Conservation (phyloP, 2,113 vertebrate species). For the Oncorhynchus keta region DNA sequence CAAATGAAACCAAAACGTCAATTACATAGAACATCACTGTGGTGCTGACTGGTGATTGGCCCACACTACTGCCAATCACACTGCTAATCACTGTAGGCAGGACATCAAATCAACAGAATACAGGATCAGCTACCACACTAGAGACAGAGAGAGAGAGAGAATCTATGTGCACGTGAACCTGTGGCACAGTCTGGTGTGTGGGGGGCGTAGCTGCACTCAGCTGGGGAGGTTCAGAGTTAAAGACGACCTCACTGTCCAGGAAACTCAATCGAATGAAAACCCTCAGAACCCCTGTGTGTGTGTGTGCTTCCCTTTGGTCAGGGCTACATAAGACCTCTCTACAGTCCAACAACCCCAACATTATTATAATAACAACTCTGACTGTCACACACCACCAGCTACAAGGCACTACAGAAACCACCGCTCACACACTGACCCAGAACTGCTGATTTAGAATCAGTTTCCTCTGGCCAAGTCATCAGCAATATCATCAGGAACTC, state of each 20-base stretch:
- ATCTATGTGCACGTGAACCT: too few relatives aligned
- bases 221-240: background rate
- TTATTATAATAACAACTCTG: conserved; percentile 63
- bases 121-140: too few relatives aligned
- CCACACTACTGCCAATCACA: too few relatives aligned
- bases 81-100: too few relatives aligned
- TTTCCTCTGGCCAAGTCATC: conserved; percentile 24
- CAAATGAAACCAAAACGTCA: too few relatives aligned
- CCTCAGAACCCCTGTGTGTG: background rate
- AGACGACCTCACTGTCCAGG: background rate
- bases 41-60: too few relatives aligned
- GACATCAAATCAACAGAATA: too few relatives aligned
- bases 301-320: conserved; percentile 8
- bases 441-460: conserved; percentile 56
- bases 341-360: conserved; percentile 41
- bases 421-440: background rate
- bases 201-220: too few relatives aligned
- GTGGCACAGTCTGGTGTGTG: too few relatives aligned
- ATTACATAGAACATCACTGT: too few relatives aligned
- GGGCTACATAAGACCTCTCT: background rate
- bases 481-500: conserved; percentile 32
- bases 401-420: conserved; percentile 58
- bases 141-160: too few relatives aligned
- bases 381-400: conserved; percentile 32
- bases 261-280: background rate